A percentile compares a stretch with the other conserved stretches of the same genome.
Conservation (phyloP, 2,797 vertebrate species). For the Discoglossus pictus region DNA sequence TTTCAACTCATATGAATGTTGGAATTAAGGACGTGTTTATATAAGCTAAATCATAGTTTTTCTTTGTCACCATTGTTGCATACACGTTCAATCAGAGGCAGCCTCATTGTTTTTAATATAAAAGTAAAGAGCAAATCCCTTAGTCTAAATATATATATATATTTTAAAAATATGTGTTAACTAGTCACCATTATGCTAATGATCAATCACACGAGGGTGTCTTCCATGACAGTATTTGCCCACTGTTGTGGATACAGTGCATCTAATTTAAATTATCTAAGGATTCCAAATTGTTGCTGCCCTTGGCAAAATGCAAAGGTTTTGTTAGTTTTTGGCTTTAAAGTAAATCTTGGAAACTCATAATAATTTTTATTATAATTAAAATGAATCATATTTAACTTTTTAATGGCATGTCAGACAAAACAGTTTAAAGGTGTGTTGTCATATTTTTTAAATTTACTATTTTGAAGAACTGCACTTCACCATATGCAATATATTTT, state of each 20-base stretch:
- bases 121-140: constrained; percentile 6
- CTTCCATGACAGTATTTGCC: constrained; percentile 27
- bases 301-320: constrained; percentile 19
- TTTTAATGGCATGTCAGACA: too few species aligned
- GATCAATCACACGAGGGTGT: constrained; percentile 7
- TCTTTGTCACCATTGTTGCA: constrained; percentile 5
- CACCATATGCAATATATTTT: too few species aligned
- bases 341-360: too few species aligned
- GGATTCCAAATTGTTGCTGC: constrained; percentile 9
- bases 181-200: constrained; percentile 18
- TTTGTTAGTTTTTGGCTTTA: constrained; percentile 17
- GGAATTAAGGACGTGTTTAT: constrained; percentile 1
- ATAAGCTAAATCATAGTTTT: constrained; percentile 2
- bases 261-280: constrained; percentile 15
- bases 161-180: constrained; percentile 35
- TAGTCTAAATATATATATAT: constrained; percentile 41
- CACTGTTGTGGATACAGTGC: constrained; percentile 34
- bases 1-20: constrained; percentile 4
- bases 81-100: constrained; percentile 19
- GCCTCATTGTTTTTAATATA: constrained; percentile 5
- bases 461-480: too few species aligned
- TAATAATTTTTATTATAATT: too few species aligned
- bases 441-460: too few species aligned
- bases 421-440: too few species aligned
- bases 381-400: too few species aligned